Evolutionary conservation across 2,797 vertebrate species (phyloP).

Genomic region (Melanotaenia trifasciata): DNA sequence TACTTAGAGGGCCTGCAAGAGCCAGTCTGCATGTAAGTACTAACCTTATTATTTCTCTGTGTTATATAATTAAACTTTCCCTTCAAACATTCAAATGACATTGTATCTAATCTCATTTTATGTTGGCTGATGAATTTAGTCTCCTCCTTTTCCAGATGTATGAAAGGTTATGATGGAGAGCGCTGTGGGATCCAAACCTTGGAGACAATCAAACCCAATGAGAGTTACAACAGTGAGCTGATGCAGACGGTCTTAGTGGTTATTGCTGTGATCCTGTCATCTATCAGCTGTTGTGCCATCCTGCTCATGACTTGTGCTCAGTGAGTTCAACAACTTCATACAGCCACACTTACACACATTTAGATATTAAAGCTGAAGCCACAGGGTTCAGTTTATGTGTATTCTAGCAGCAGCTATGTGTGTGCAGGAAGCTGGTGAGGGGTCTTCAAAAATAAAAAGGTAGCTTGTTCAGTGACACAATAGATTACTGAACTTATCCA

Average conservation of each 20-base stretch:
- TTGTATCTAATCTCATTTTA: too few species aligned
- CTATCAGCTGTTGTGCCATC: constrained; percentile 83
- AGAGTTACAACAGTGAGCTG: constrained; percentile 45
- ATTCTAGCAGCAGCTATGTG: neutral
- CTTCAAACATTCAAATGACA: too few species aligned
- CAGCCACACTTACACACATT: neutral
- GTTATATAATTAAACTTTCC: too few species aligned
- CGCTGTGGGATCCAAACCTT: constrained; percentile 82
- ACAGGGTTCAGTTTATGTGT: accelerated
- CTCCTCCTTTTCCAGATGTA: constrained; percentile 71
- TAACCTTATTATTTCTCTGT: neutral
- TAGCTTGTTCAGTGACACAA: neutral
- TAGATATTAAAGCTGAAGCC: neutral
- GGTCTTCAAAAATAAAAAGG: neutral
- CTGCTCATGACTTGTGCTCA: constrained; percentile 84
- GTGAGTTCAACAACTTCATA: constrained; percentile 67
- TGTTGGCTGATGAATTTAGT: neutral
- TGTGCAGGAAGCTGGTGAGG: neutral
- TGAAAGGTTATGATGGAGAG: constrained; percentile 80
- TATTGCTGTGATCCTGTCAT: constrained; percentile 81
- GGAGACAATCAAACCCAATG: neutral
- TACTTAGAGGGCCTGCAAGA: constrained; percentile 79
- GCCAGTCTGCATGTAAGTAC: constrained; percentile 84
- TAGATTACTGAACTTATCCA: neutral
- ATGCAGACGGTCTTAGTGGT: constrained; percentile 80